Evolutionary conservation across 2,797 vertebrate species (phyloP).

Genomic region (Tangara arthus): DNA sequence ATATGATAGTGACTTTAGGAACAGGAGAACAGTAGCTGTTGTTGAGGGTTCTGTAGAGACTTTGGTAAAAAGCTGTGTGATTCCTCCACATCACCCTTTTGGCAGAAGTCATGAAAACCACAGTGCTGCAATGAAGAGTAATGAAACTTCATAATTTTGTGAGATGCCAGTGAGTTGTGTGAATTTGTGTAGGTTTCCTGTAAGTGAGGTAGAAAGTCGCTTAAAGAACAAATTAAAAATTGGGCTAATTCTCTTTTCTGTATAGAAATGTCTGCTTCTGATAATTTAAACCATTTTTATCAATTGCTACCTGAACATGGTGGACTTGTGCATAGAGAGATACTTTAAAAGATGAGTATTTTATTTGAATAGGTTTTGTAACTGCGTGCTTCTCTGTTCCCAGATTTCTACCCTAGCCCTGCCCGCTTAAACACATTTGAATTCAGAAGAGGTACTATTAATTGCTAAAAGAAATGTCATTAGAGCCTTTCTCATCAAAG

Average conservation of each 20-base stretch:
- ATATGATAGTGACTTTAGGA: neutral
- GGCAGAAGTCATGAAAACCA: neutral
- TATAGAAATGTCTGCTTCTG: neutral
- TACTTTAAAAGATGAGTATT: neutral
- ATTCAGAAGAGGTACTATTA: neutral
- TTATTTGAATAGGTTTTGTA: neutral
- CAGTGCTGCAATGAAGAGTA: neutral
- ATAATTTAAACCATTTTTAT: neutral
- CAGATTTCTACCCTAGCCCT: neutral
- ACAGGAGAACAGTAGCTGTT: neutral
- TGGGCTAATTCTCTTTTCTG: neutral
- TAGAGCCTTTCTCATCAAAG: neutral
- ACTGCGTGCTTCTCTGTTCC: neutral
- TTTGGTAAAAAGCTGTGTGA: neutral
- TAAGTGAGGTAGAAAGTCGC: neutral
- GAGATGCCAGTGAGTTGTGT: neutral
- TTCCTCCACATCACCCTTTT: neutral
- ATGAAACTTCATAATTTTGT: neutral
- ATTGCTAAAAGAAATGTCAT: neutral
- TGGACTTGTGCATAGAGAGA: neutral
- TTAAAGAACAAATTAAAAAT: neutral
- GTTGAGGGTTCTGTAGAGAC: neutral
- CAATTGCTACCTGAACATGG: accelerated
- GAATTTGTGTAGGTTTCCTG: neutral
- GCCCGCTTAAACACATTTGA: neutral